These are phyloP conservation scores for Centruroides sculpturatus DNA, from an alignment of 1,140 invertebrate genomes.

Conservation along the genomic window DNA sequence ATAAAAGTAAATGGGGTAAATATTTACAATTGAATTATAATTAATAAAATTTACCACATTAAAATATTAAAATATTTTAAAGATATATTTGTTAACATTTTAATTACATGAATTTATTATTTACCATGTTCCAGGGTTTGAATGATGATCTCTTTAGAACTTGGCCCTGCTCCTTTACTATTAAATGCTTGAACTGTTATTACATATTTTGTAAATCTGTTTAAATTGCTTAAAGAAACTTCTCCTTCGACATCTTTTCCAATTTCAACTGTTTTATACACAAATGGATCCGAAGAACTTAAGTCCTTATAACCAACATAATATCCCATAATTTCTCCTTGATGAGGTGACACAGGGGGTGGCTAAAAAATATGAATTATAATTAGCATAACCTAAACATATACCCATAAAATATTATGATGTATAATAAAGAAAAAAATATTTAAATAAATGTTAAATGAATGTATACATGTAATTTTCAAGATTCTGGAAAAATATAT, in stretches of 20 bases:
- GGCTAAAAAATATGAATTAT: slow-evolving; percentile 19
- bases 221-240: slow-evolving; percentile 18
- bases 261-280: slow-evolving; percentile 25
- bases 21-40: too few relatives aligned
- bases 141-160: slow-evolving; percentile 24
- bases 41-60: too few relatives aligned
- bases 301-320: slow-evolving; percentile 32
- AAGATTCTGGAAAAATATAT: too few relatives aligned
- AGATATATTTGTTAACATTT: too few relatives aligned
- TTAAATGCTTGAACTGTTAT: slow-evolving; percentile 32
- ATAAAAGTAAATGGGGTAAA: too few relatives aligned
- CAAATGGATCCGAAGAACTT: slow-evolving; percentile 25
- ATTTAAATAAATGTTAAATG: too few relatives aligned
- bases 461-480: too few relatives aligned
- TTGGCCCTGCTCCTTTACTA: slow-evolving; percentile 27
- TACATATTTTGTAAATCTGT: slow-evolving; percentile 30
- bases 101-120: not conserved
- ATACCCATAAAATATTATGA: too few relatives aligned
- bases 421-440: too few relatives aligned
- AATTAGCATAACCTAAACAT: too few relatives aligned
- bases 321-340: slow-evolving; percentile 30
- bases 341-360: slow-evolving; percentile 21
- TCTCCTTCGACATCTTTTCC: slow-evolving; percentile 2
- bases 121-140: slow-evolving; percentile 20
- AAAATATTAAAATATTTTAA: too few relatives aligned